Conservation (phyloP, 2,113 vertebrate species). For the Scalopus aquaticus region DNA sequence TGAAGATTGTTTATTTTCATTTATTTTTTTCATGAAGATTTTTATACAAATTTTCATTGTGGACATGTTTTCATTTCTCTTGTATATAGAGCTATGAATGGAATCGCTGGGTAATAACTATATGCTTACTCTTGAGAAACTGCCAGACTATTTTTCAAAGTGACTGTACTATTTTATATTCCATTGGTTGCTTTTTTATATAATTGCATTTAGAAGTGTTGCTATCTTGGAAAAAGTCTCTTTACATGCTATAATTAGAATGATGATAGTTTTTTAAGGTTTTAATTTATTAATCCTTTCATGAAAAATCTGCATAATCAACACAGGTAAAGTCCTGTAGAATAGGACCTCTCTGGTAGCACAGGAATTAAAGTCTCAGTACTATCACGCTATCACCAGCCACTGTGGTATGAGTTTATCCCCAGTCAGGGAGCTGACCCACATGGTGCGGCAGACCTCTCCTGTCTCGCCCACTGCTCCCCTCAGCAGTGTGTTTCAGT, state of each 20-base stretch:
- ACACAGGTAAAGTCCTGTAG: no score
- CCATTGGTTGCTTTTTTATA: neutral
- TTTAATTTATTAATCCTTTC: no score
- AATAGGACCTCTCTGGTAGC: no score
- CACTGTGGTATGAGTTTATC: no score
- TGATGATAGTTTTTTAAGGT: slow-evolving; percentile 4
- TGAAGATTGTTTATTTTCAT: neutral
- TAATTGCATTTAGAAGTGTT: slow-evolving; percentile 1
- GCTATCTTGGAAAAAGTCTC: neutral
- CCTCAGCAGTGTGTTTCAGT: no score
- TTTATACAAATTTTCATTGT: neutral
- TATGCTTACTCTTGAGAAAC: neutral
- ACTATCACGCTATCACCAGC: no score
- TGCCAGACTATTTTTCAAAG: neutral
- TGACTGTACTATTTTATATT: neutral
- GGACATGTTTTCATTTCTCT: neutral
- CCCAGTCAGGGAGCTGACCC: no score
- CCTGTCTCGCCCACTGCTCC: no score
- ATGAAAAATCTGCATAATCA: no score
- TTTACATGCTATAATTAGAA: slow-evolving; percentile 4
- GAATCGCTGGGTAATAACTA: neutral
- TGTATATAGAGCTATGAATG: neutral
- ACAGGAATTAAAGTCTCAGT: no score
- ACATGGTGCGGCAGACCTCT: no score
- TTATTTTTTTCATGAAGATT: neutral